Conservation (phyloP, 2,797 vertebrate genomes). For the Potorous gilbertii region DNA sequence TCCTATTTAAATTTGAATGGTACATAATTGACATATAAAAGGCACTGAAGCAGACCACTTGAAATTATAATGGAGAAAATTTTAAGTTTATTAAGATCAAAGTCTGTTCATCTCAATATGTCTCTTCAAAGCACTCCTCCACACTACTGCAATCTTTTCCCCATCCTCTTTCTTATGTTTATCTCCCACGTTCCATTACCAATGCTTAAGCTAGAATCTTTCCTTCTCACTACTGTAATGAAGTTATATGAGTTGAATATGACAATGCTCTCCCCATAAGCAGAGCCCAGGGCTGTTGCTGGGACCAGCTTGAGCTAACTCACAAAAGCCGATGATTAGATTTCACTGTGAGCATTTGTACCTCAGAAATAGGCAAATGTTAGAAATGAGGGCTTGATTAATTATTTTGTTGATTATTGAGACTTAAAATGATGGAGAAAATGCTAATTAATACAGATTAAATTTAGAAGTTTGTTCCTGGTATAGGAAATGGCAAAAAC, state of each 20-base stretch:
- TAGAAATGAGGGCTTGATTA: not conserved
- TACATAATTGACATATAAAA: constrained; percentile 46
- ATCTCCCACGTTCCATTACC: not conserved
- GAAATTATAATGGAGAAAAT: constrained; percentile 47
- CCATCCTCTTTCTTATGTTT: not conserved
- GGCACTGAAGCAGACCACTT: constrained; percentile 48
- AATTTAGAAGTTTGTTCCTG: not conserved
- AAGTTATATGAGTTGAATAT: not conserved
- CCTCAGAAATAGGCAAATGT: not conserved
- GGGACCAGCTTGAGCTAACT: not conserved
- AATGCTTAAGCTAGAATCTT: constrained; percentile 6
- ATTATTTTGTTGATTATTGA: not conserved
- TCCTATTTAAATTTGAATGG: constrained; percentile 70
- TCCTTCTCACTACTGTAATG: not conserved
- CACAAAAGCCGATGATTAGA: not conserved
- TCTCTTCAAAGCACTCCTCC: not conserved
- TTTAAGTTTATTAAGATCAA: constrained; percentile 58
- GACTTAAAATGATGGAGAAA: not conserved
- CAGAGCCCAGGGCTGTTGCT: not conserved
- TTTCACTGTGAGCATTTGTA: not conserved
- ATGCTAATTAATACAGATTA: not conserved
- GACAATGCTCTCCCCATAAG: not conserved
- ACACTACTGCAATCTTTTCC: not conserved
- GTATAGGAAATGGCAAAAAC: not conserved
- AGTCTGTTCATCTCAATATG: constrained; percentile 14